phyloP scores from a whole-genome alignment of 2,797 vertebrate species.

The Coracias cyanogaster region DNA sequence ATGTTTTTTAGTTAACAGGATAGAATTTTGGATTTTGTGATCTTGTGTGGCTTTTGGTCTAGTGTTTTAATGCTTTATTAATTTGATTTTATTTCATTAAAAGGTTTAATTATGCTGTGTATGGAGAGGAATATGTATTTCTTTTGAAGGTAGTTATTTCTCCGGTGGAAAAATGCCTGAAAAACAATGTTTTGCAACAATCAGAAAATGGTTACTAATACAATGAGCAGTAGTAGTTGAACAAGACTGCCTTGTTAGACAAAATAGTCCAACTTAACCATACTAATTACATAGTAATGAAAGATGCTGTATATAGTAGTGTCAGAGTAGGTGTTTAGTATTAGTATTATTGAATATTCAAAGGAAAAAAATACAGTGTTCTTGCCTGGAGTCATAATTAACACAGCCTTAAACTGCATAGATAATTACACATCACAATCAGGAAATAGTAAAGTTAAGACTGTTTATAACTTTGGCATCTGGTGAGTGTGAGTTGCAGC shows the following conservation, averaged over 20 bases:
- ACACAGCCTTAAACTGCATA: not conserved
- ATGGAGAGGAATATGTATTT: not conserved
- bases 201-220: not conserved
- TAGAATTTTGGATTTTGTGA: not conserved
- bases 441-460: not conserved
- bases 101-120: not conserved
- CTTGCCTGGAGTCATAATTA: not conserved
- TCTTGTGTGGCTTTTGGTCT: not conserved
- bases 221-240: not conserved
- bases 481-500: not conserved
- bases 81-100: not conserved
- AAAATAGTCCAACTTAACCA: not conserved
- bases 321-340: not conserved
- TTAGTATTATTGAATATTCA: not conserved
- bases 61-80: not conserved
- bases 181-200: not conserved
- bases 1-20: not conserved
- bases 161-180: not conserved
- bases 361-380: not conserved
- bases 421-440: not conserved
- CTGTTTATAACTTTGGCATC: not conserved
- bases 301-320: not conserved
- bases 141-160: not conserved
- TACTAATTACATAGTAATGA: not conserved
- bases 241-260: not conserved